Conservation (phyloP, 1,140 invertebrate genomes). For the Atta colombica region DNA sequence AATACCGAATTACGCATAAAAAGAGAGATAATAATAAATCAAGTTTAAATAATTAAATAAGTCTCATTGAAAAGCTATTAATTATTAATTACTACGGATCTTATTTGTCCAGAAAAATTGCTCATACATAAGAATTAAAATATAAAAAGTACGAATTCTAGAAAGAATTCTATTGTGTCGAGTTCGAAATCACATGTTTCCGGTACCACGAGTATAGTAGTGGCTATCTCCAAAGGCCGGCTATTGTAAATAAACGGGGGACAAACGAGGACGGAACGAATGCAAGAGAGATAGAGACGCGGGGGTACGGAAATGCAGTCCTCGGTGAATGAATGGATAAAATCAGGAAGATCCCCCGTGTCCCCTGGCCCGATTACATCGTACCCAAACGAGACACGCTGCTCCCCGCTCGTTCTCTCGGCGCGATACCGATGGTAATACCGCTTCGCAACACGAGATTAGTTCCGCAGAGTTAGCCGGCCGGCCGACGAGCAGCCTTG, state of each 20-base stretch:
- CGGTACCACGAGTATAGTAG: background rate
- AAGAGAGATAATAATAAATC: background rate
- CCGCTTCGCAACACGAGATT: slow-evolving; percentile 72
- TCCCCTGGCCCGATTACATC: background rate
- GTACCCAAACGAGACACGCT: slow-evolving; percentile 29
- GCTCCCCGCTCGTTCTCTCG: background rate
- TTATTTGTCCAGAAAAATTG: background rate
- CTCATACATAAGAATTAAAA: background rate
- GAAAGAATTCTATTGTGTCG: background rate
- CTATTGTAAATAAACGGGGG: slow-evolving; percentile 39
- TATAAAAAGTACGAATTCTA: background rate
- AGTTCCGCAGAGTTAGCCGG: slow-evolving; percentile 71
- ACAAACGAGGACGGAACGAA: slow-evolving; percentile 31
- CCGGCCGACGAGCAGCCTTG: slow-evolving; percentile 67
- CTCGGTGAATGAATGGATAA: slow-evolving; percentile 58
- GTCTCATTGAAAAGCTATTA: background rate
- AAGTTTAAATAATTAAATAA: background rate
- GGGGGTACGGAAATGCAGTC: slow-evolving; percentile 54
- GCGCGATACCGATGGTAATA: slow-evolving; percentile 20
- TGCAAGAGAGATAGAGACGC: slow-evolving; percentile 8
- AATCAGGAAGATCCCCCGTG: slow-evolving; percentile 47
- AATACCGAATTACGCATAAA: background rate
- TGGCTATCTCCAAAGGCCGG: slow-evolving; percentile 5
- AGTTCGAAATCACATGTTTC: slow-evolving; percentile 20
- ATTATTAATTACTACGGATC: background rate